Conservation (phyloP, 2,113 vertebrate species). For the Asarcornis scutulata region DNA sequence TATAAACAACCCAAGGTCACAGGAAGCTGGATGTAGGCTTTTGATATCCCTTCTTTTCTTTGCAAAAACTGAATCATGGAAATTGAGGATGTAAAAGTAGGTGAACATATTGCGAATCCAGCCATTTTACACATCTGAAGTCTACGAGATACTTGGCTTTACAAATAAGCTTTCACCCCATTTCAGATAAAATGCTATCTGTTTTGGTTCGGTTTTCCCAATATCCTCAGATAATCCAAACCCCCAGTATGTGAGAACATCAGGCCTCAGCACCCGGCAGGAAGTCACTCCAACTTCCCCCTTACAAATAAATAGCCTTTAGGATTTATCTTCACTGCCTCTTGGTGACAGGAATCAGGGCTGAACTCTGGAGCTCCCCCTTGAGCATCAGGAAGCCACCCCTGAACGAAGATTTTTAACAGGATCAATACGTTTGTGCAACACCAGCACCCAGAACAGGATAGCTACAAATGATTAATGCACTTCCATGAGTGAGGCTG, state of each 20-base stretch:
- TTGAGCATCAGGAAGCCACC: background rate
- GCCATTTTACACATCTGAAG: background rate
- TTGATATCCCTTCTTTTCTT: background rate
- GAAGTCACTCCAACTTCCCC: background rate
- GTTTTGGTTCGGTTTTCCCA: background rate
- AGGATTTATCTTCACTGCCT: background rate
- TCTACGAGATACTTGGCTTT: background rate
- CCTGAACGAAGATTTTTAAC: background rate
- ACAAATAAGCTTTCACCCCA: background rate
- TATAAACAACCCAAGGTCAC: background rate
- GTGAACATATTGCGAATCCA: background rate
- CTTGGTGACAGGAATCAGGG: background rate
- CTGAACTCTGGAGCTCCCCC: background rate
- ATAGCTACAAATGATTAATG: background rate
- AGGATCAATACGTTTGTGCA: background rate
- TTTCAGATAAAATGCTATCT: background rate
- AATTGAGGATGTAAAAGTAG: background rate
- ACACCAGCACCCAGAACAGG: background rate
- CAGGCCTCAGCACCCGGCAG: background rate
- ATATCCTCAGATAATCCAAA: background rate
- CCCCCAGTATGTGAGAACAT: background rate
- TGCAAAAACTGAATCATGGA: background rate
- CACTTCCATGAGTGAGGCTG: rapidly evolving
- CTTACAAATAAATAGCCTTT: background rate
- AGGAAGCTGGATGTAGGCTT: background rate